Evolutionary conservation across 2,797 vertebrate genomes (phyloP), one percentile per base, ranked within the genome.

Genomic region (Zenarchopterus dispar): DNA sequence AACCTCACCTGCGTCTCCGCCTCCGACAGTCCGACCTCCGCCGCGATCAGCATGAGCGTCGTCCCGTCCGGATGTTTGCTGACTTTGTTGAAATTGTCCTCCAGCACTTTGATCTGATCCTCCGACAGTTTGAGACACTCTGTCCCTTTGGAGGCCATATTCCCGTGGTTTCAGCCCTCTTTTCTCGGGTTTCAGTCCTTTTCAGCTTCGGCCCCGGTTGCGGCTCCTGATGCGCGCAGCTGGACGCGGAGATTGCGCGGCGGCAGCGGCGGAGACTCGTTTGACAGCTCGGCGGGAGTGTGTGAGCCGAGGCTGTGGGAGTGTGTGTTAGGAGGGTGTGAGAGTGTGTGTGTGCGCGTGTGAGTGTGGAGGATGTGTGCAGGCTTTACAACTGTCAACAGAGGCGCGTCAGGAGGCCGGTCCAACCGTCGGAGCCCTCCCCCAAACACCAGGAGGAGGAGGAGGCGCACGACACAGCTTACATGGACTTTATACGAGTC

Each of bases 11-110:
- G 75, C 0, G 96, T 96, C 21, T 96, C 92, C 75, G 94, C 89
- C 88, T 96, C 96, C 0, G 94, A 87, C 2, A 98, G 94, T 7
- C 96, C 96, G 0, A 94, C 94, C 90, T 98, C 96, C 0, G 96
- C 96, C 0, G 96, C 94, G 3, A 98, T 94, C 86, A 99, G 79
- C 92, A 94, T 94, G 69, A 98, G 92, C 13, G 94, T 94, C 44
- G 93, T 86, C 8, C 82, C 81, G 43, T 97, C 96, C 10, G 97
- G 97, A 67, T 95, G 87, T 79, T 91, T 96, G 89, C 88, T 92
- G 53, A 92, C 92, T 78, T 91, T 95, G 71, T 59, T 92, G 83
- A 98, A 99, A 71, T 95, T 96, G 39, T 95, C 84, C 88, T 99
- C 97, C 92, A 99, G 91, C 62, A 94, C 83, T 77, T 93, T 89